Conservation (phyloP, 1,140 invertebrate species). For the Ladona fulva region DNA sequence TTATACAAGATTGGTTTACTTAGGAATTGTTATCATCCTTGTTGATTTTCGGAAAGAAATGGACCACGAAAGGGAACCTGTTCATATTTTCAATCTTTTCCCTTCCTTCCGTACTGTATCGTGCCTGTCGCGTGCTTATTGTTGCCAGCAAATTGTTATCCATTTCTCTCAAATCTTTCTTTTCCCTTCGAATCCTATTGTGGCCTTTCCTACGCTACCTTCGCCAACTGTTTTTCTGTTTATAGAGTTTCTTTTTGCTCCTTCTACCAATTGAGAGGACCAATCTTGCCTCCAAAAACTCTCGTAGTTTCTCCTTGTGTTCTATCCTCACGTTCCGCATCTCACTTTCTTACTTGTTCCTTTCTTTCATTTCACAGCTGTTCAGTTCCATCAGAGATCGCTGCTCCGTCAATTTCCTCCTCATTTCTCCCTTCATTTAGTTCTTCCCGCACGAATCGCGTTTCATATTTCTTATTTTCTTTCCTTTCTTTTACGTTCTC, state of each 20-base stretch:
- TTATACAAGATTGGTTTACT: no score
- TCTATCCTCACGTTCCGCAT: no score
- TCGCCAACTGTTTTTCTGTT: not conserved
- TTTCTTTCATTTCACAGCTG: not conserved
- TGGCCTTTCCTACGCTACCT: not conserved
- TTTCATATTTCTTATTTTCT: not conserved
- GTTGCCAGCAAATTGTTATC: no score
- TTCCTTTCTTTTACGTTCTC: not conserved
- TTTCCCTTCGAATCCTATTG: not conserved
- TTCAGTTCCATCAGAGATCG: not conserved
- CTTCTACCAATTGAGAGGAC: not conserved
- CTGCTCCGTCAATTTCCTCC: not conserved
- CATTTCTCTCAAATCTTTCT: no score
- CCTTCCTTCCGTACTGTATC: no score
- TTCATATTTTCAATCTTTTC: no score
- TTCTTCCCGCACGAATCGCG: not conserved
- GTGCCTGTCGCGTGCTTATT: no score
- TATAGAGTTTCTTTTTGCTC: not conserved
- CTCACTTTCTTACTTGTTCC: not conserved
- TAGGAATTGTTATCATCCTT: not conserved
- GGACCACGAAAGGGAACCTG: no score
- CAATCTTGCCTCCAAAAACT: no score
- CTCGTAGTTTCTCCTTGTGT: no score
- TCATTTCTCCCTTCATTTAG: not conserved
- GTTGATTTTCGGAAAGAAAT: no score